Base-by-base conservation (phyloP, 2,888 invertebrate genomes). In the Pyrocoelia pectoralis region DNA sequence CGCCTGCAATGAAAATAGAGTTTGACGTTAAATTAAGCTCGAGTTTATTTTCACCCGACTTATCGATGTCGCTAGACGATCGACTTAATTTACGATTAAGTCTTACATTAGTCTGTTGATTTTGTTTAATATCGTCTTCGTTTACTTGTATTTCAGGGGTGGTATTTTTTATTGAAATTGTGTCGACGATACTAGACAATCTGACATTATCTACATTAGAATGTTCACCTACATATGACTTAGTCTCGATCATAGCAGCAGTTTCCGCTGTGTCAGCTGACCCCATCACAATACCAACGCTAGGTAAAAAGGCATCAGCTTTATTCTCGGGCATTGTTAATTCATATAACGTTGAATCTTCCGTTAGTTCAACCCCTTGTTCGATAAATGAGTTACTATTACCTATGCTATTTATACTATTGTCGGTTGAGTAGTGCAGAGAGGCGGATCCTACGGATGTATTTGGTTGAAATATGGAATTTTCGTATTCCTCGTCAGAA, bases 41-140 rank as follows among this genome's bases (percentile, higher is more conserved):
- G 18, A 41, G 57, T 29, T 68, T 69, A 10, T 68, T 68, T 54
- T 72, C 69, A 13, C 74, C 71, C 0, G 38, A 15, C 41, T 76
- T 83, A 59, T 86, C 88, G 0, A 91, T 85, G 72, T 89, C 89
- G 5, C 86, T 88, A 0, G 89, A 88, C 24, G 90, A 91, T 70
- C 89, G 88, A n/a, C 90, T 90, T 19, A 89, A 80, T 68, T 88
- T 89, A 68, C 87, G 87, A 0, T 85, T 82, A 1, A 89, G 75
- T 65, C 86, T 77, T 4, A 90, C 73, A 29, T 80, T 86, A 0
- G 86, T 87, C 10, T 86, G 88, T 12, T 80, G 77, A 0, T 80
- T 79, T 65, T 85, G 84, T 74, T 75, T 24, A 69, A 75, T 15
- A 49, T 68, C 54, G 71, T 49, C 65, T 73, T 80, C 77, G 79